Evolutionary conservation across 2,888 invertebrate species (phyloP), one percentile per base, ranked within the genome.

Genomic region (Drosophila bunnanda): DNA sequence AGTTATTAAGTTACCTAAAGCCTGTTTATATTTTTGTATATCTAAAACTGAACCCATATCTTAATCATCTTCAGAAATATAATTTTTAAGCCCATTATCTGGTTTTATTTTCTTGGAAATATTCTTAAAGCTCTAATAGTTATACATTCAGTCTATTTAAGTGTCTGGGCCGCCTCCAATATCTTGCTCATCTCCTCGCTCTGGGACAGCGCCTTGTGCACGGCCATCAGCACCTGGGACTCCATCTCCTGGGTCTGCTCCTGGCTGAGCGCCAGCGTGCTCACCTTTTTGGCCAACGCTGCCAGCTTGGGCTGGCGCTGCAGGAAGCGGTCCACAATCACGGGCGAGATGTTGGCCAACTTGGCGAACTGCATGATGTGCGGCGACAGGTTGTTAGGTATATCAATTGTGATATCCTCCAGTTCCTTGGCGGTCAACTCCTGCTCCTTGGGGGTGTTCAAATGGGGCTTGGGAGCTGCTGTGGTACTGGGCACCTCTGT

Each of bases 241-340:
- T 89, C 82, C 38, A 90, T 79, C 4, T 76, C 78, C 15, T 74
- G 69, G 25, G 75, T 79, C 6, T 78, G 79, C 43, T 90, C 84
- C 17, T 85, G 80, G 0, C 80, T 69, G 12, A 90, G 38, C 0
- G 90, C 89, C 32, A 91, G 68, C 22, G 78, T 82, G 34, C 88
- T 88, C 4, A 90, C 75, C 3, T 83, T 80, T 12, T 78, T 83
- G 20, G 89, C 89, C 72, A 91, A 60, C 44, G 86, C 80, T 0
- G 83, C 84, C n/a, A 91, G 66, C 67, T 90, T 90, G 20, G 90
- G 90, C 48, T 88, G 89, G 36, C 71, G 78, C 53, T 88, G 79
- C 48, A 91, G 70, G n/a, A 90, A 80, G 0, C 65, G 57, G 38
- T 87, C 79, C 20, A 90, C 68, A 8, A 82, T 65, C 2, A 78